Base-by-base conservation (phyloP, 2,113 vertebrate species). In the Sisor rabdophorus region DNA sequence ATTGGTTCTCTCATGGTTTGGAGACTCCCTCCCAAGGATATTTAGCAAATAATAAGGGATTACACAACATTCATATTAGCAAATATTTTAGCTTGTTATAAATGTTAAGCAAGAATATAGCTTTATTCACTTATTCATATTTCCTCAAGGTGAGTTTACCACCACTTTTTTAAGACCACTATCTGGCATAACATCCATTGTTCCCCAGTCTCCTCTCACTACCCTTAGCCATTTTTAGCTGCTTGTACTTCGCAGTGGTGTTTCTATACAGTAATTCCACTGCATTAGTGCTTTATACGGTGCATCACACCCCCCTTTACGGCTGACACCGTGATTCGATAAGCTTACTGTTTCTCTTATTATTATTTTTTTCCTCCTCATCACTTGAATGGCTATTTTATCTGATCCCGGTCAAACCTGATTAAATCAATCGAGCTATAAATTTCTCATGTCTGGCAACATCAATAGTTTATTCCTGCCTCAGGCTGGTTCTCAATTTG, bases 251-350 rank as follows among this genome's bases (percentile, higher is more conserved):
- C 24, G 40, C 40, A 48, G 20, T 16, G 7, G 15, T 16, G 63
- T 40, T 24, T 7, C 13, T 13, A 24, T 16, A 36, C 32, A 36
- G 32, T 36, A 67, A 22, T 44, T 40, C 61, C 44, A 32, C 61
- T n/a, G 32, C 3, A 32, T 64, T 13, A 24, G 63, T 10, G 40
- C 63, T 67, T 67, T 67, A 47, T 16, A 6, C 24, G 40, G n/a
- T 67, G 16, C 20, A 67, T 48, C 63, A 16, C 63, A 47, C 63
- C 63, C 24, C 15, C 63, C 61, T 65, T 65, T 24, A 1, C 13
- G 47, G 63, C 63, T 47, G 40, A 48, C 40, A 16, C 15, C 12
- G 36, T 67, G 63, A 67, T 67, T 67, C 24, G 63, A 67, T 67
- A 47, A 47, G 40, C 40, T 24, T 47, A 12, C 20, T n/a, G 24